Base-by-base conservation (phyloP, 2,113 vertebrate species). In the Oryzias curvinotus region DNA sequence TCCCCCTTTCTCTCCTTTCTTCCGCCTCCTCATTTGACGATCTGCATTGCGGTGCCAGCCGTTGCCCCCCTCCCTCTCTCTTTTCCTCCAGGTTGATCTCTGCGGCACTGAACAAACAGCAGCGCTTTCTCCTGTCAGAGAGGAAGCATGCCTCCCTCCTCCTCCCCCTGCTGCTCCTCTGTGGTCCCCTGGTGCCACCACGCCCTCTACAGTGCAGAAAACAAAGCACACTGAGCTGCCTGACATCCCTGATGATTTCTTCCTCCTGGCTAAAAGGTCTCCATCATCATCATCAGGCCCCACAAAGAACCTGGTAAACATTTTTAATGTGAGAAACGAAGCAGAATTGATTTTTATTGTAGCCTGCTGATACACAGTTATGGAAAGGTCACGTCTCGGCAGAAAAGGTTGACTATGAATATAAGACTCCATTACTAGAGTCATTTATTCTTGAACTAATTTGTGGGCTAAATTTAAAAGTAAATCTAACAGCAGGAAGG, bases 11-110 rank as follows among this genome's bases (percentile, higher is more conserved):
- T 6, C 44, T 50, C 18, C 10, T 21, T 51, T 47, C 47, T 46
- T 49, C 52, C 36, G n/a, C 61, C 61, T 62, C 30, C 52, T 61
- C 55, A 61, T 46, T 8, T 68, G 54, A 81, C 73, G 65, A 75
- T 81, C 75, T 85, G 83, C 81, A 83, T 76, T 85, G 75, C 83
- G n/a, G 75, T 83, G 63, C 62, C 61, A 26, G 28, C 36, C 47
- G 0, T 14, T 28, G 52, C 23, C 55, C 21, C 51, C 19, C 21
- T 48, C 50, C 7, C 28, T 43, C n/a, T 41, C 52, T 54, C 56
- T 26, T 47, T 1, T 23, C 70, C 64, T 41, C 23, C 52, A 67
- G 61, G 61, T 67, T 68, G 57, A 58, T 73, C 77, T 82, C 67
- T 81, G 70, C 85, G 63, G 75, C 76, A 75, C 58, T 4, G 56